These are phyloP conservation scores for Caenorhabditis sp. DNA, from an alignment of 2,888 invertebrate genomes.

Conservation along the genomic window DNA sequence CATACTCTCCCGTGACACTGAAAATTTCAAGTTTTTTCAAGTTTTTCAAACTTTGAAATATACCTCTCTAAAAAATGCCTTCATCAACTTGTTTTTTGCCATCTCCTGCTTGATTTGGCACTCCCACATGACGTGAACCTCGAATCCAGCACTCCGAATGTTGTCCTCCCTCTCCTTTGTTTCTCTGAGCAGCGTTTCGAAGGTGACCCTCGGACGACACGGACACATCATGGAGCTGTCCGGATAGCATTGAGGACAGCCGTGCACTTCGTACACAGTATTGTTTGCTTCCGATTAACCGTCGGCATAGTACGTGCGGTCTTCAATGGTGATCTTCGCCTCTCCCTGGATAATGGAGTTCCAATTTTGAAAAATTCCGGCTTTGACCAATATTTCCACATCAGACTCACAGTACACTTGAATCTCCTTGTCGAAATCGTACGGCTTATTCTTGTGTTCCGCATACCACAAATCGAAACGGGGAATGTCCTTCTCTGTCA, in stretches of 20 bases:
- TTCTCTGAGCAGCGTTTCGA: no score
- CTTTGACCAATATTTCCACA: neutral
- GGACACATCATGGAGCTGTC: neutral
- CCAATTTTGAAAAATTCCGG: neutral
- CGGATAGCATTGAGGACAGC: neutral
- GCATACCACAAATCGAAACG: neutral
- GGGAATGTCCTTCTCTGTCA: neutral
- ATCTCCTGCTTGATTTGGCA: no score
- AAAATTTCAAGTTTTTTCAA: no score
- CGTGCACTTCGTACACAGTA: no score
- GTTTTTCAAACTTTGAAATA: no score
- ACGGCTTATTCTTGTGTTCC: neutral
- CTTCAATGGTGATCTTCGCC: neutral
- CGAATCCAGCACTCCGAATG: neutral
- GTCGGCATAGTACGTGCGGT: no score
- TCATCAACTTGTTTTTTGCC: no score
- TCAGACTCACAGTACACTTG: slow-evolving; percentile 7
- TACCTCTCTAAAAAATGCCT: no score
- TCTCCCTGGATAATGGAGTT: neutral
- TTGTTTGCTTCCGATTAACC: no score
- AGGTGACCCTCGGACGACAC: neutral
- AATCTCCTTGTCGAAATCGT: slow-evolving; percentile 10
- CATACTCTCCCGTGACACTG: no score
- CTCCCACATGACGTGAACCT: no score
- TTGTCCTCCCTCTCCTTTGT: no score